A percentile compares a stretch with the other conserved stretches of the same genome.
Conservation (phyloP, 2,797 vertebrate species). For the Octomys mimax region DNA sequence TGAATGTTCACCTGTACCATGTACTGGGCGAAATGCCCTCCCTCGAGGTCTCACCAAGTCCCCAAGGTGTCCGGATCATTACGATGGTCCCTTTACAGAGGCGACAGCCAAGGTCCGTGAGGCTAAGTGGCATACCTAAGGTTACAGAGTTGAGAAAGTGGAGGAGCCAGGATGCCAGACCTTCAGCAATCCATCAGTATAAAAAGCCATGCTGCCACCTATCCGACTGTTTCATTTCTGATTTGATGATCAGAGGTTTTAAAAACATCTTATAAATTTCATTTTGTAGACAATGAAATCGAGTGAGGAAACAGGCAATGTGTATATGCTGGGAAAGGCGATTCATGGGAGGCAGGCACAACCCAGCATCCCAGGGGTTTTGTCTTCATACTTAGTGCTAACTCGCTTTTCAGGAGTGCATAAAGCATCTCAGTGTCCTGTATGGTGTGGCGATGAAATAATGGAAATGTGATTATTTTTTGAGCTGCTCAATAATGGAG, state of each 20-base stretch:
- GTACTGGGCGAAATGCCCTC: background rate
- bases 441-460: conserved; percentile 7
- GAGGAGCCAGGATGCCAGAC: conserved; percentile 26
- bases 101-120: conserved; percentile 39
- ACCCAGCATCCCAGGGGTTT: conserved; percentile 10
- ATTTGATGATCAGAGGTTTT: conserved; percentile 70
- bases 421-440: conserved; percentile 1
- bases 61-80: background rate
- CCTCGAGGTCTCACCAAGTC: background rate
- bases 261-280: conserved; percentile 75
- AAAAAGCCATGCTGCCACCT: conserved; percentile 34
- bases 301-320: conserved; percentile 66
- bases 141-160: background rate
- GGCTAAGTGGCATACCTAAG: background rate
- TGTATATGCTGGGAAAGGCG: conserved; percentile 39
- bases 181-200: background rate
- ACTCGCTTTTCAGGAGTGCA: conserved; percentile 51
- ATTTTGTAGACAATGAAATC: conserved; percentile 76
- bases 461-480: background rate
- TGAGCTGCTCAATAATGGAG: conserved; percentile 63
- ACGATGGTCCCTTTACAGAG: background rate
- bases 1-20: background rate
- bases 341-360: conserved; percentile 15
- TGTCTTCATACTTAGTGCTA: background rate
- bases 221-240: conserved; percentile 27